Conservation (phyloP, 2,797 vertebrate species). For the Fratercula arctica region DNA sequence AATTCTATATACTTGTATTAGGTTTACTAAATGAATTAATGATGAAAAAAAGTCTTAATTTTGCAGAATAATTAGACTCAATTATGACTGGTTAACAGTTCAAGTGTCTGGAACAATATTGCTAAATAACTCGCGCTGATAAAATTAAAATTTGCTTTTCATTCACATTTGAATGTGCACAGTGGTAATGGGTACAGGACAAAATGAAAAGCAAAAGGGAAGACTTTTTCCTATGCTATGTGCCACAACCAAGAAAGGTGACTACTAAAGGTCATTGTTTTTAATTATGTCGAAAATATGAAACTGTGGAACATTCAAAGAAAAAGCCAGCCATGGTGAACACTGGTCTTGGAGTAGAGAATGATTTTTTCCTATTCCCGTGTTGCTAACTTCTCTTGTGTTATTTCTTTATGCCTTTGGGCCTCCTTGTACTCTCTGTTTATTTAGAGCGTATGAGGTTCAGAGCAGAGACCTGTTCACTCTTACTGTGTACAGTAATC, state of each 20-base stretch:
- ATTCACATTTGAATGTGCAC: background rate
- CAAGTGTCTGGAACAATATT: background rate
- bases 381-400: background rate
- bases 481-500: background rate
- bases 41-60: constrained; percentile 16
- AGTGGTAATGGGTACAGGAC: background rate
- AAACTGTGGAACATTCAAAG: background rate
- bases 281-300: background rate
- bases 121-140: background rate
- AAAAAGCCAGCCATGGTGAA: background rate
- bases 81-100: background rate
- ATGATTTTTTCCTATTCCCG: background rate
- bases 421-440: background rate
- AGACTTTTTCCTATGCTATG: background rate
- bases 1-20: background rate
- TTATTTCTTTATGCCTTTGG: background rate
- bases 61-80: constrained; percentile 20
- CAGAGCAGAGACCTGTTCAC: background rate
- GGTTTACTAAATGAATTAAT: background rate
- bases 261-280: background rate
- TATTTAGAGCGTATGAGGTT: background rate
- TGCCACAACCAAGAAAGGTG: background rate
- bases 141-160: background rate
- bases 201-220: background rate
- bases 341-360: background rate